Evolutionary conservation across 2,113 vertebrate genomes (phyloP), one percentile per base, ranked within the genome.

Genomic region (Carassius auratus): DNA sequence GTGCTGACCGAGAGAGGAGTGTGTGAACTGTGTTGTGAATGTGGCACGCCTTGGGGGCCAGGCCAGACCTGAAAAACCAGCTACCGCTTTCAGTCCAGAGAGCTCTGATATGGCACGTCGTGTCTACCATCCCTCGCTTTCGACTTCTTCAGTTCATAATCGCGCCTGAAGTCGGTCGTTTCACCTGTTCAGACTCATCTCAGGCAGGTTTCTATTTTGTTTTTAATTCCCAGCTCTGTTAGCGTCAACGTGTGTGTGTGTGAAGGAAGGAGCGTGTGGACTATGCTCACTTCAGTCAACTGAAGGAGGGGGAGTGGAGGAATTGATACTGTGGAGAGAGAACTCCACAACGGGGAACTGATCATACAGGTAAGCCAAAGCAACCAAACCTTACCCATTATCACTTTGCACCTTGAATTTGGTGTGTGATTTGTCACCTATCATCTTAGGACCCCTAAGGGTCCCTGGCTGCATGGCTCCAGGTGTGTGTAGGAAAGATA

Each of bases 11-110:
- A 85, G 59, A 80, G 5, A 0, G 84, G 21, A 55, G 42, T 64
- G 73, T 74, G 77, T 87, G 83, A 73, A 55, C 42, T 78, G 76
- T 76, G 80, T 84, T 90, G 85, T 91, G 83, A 93, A 84, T 52
- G 45, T 19, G 89, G 83, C 93, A 92, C 90, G 80, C 94, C 94
- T 91, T 55, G 80, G 57, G 83, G 85, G 88, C 90, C 68, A 14
- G 87, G 90, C 82, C 48, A 91, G 93, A 95, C 95, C 93, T 91
- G 95, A 95, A 95, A 95, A 95, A 95, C 95, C 93, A 93, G 94
- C 91, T 94, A 84, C 89, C 83, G 83, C 50, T n/a, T 61, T 76
- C 48, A 80, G 71, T 86, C 59, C 17, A 15, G 66, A 23, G 38
- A 23, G 36, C 38, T 45, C 33, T 59, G 68, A 83, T 73, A 64